Conservation (phyloP, 2,888 invertebrate genomes). For the Hemithea aestivaria region DNA sequence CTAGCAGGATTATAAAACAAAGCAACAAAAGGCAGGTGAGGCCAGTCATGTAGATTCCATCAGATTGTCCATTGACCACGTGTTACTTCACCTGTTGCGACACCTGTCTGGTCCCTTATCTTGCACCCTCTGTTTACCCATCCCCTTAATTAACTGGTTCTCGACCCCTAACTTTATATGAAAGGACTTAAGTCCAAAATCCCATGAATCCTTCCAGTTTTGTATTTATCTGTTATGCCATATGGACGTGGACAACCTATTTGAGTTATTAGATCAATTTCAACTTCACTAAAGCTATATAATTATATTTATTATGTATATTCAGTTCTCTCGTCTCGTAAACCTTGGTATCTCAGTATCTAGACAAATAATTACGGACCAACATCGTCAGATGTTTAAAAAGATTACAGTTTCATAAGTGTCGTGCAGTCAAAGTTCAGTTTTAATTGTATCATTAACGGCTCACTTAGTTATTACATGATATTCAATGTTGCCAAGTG, state of each 20-base stretch:
- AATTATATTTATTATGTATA: conserved; percentile 1
- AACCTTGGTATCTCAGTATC: background rate
- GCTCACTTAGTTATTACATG: conserved; percentile 27
- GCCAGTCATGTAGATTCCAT: background rate
- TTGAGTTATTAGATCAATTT: too few species aligned
- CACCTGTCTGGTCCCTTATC: conserved; percentile 31
- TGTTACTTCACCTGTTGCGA: conserved; percentile 44
- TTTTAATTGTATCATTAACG: conserved; percentile 38
- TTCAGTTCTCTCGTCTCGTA: too few species aligned
- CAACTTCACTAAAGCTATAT: too few species aligned
- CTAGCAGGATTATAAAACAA: background rate
- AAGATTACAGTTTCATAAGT: conserved; percentile 4
- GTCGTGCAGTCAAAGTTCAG: conserved; percentile 32
- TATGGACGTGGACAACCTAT: too few species aligned
- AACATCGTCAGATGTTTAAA: conserved; percentile 6
- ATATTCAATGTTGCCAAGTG: conserved; percentile 33
- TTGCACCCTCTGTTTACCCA: conserved; percentile 9
- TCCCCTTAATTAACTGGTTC: conserved; percentile 7
- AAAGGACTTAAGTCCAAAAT: conserved; percentile 7
- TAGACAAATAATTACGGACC: conserved; percentile 1
- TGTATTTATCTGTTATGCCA: conserved; percentile 9
- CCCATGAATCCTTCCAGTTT: background rate
- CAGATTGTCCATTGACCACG: conserved; percentile 28
- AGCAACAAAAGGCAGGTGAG: conserved; percentile 1
- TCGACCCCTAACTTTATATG: background rate